Evolutionary conservation across 2,888 invertebrate species (phyloP), one percentile per base, ranked within the genome.

Genomic region (Onthophagus sagittarius): DNA sequence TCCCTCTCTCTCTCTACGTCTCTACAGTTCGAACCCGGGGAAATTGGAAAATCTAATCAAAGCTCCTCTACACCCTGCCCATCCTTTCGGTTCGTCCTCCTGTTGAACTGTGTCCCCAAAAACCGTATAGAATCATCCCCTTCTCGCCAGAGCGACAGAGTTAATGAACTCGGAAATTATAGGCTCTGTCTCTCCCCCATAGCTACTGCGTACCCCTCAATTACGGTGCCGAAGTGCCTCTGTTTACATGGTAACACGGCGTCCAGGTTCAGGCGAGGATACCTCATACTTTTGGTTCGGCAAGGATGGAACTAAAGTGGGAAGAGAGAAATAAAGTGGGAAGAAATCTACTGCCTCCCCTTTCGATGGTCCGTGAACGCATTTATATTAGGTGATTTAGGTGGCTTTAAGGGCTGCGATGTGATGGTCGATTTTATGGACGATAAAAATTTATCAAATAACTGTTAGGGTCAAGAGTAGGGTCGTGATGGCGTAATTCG

Each of bases 41-140:
- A 71, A 71, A 62, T 71, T 71, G 71, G 62, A 71, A 62, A 62
- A 71, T 67, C 67, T 67, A 67, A 67, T 67, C 67, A 67, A 67
- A 67, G 67, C 67, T 23, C 64, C 62, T n/a, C 62, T 15, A 13
- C 64, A 23, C 14, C 64, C 64, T 64, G 64, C 23, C 23, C 15
- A 64, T 15, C 23, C 23, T 14, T 15, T 15, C 31, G 67, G 31
- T n/a, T 23, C 67, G 67, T 31, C 23, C 23, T 67, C 31, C 23
- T 23, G n/a, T 15, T n/a, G 67, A 67, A 67, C 67, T 67, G 23
- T 67, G 31, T 67, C 67, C 23, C 64, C 67, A n/a, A 23, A 32
- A 31, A 32, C n/a, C 31, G 67, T 32, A 31, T 15, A 32, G 31
- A 32, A 23, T 67, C 31, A 23, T 67, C 67, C 23, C 67, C 9